Percentiles rank a stretch among this genome's conserved stretches.
phyloP scores from a whole-genome alignment of 2,888 invertebrate genomes.

The Caenorhabditis afra region DNA sequence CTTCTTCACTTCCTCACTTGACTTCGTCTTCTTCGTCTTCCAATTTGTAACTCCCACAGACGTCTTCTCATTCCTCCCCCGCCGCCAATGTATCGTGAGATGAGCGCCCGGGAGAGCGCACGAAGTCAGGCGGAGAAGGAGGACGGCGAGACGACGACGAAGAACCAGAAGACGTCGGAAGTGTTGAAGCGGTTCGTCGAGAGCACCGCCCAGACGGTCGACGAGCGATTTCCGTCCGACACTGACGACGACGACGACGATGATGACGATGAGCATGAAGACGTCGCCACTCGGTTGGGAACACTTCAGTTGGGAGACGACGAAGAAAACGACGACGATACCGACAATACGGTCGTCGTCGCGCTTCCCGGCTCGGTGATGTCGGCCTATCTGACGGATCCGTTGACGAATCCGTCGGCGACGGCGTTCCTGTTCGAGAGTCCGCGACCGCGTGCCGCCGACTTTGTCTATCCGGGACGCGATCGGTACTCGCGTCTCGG shows the following conservation, averaged over 20 bases:
- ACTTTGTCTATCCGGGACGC: conserved; percentile 56
- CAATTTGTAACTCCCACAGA: too few species aligned
- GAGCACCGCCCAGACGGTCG: neutral
- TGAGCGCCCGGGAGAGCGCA: conserved; percentile 50
- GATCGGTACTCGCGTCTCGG: conserved; percentile 59
- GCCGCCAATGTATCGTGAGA: conserved; percentile 59
- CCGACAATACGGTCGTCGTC: conserved; percentile 37
- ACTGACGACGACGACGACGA: conserved; percentile 47
- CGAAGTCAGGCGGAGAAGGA: conserved; percentile 3
- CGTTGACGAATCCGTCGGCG: conserved; percentile 66
- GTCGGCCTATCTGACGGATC: conserved; percentile 63
- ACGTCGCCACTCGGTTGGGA: too few species aligned
- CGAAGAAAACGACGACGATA: conserved; percentile 39
- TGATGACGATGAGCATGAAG: too few species aligned
- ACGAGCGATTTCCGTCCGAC: conserved; percentile 42
- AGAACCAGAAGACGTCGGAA: neutral
- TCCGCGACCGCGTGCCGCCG: conserved; percentile 65
- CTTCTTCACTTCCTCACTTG: conserved; percentile 1
- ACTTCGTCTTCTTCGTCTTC: neutral
- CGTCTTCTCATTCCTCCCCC: neutral
- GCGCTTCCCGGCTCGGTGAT: conserved; percentile 66
- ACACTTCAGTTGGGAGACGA: conserved; percentile 1
- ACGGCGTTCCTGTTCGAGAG: conserved; percentile 45
- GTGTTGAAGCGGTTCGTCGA: conserved; percentile 18
- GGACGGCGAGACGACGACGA: too few species aligned